Percentiles rank a stretch among this genome's conserved stretches.
Conservation (phyloP, 2,888 invertebrate genomes). For the Arctia plantaginis region DNA sequence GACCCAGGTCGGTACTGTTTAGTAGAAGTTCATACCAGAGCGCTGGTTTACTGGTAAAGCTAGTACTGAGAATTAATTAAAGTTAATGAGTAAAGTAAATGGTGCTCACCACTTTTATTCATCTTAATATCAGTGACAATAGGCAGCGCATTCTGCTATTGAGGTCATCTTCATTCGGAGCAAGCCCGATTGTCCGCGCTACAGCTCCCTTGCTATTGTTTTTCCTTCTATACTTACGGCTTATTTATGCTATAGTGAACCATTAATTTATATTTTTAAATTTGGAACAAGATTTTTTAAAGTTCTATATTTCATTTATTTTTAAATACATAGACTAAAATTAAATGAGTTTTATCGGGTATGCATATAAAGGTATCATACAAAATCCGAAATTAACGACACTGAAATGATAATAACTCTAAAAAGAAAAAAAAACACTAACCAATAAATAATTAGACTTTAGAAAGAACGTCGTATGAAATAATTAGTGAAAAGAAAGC, state of each 20-base stretch:
- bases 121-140: conserved; percentile 30
- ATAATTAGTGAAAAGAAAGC: background rate
- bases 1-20: background rate
- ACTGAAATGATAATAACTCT: too few relatives aligned
- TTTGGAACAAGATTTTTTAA: background rate
- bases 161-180: conserved; percentile 59
- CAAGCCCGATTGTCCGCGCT: conserved; percentile 60
- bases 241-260: conserved; percentile 43
- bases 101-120: conserved; percentile 13
- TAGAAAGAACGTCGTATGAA: too few relatives aligned
- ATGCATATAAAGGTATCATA: background rate
- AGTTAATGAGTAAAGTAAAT: conserved; percentile 12
- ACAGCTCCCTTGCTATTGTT: conserved; percentile 63
- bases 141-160: conserved; percentile 46
- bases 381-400: background rate
- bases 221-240: conserved; percentile 61
- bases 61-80: background rate
- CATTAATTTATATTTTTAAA: conserved; percentile 28
- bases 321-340: too few relatives aligned
- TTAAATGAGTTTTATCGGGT: background rate
- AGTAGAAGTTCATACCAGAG: background rate
- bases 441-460: too few relatives aligned
- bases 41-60: background rate
- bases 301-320: too few relatives aligned
- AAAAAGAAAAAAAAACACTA: too few relatives aligned